These are phyloP conservation scores for Lasiurus borealis DNA, from an alignment of 2,113 vertebrate genomes.

Conservation along the genomic window DNA sequence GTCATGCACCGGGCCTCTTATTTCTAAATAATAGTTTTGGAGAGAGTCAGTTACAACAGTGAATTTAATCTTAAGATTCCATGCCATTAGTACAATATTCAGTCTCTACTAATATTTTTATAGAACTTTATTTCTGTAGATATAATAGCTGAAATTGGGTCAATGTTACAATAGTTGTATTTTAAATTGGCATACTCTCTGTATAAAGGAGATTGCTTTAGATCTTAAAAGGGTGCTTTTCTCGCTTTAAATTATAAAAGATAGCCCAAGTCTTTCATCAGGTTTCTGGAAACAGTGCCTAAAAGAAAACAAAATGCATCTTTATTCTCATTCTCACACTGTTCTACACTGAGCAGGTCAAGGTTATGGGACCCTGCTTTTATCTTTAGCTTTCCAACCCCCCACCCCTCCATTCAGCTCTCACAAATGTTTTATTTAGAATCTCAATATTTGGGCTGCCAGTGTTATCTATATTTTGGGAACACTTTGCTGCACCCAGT, in stretches of 20 bases:
- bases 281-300: not conserved
- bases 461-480: slow-evolving; percentile 30
- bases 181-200: not conserved
- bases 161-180: not conserved
- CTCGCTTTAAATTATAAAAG: slow-evolving; percentile 56
- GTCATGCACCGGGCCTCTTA: no score
- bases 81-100: not conserved
- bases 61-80: not conserved
- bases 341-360: slow-evolving; percentile 31
- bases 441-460: not conserved
- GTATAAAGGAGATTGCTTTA: slow-evolving; percentile 32
- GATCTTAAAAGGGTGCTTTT: slow-evolving; percentile 33
- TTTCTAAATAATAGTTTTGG: not conserved
- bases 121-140: not conserved
- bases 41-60: not conserved
- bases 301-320: slow-evolving; percentile 54
- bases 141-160: not conserved
- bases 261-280: slow-evolving; percentile 13
- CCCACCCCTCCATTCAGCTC: fast-evolving
- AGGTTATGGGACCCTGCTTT: slow-evolving; percentile 13
- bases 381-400: not conserved
- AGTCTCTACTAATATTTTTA: not conserved
- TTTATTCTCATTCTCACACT: slow-evolving; percentile 1
- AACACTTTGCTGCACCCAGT: not conserved
- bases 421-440: not conserved